These are phyloP conservation scores for Artemia franciscana DNA, from an alignment of 1,140 invertebrate species.

Conservation along the genomic window DNA sequence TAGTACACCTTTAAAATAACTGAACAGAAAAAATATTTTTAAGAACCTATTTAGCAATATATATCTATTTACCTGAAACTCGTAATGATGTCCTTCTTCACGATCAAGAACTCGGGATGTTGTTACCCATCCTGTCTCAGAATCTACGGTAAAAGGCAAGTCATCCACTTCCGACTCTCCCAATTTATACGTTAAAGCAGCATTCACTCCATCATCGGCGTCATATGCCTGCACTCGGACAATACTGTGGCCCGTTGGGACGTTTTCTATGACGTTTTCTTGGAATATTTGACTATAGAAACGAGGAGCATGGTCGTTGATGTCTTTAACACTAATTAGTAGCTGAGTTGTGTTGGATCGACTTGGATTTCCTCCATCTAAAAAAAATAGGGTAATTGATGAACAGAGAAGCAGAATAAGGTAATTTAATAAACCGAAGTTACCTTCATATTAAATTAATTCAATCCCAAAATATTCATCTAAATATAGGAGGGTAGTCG, in stretches of 20 bases:
- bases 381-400: no score
- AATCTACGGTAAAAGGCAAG: slow-evolving; percentile 56
- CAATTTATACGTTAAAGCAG: slow-evolving; percentile 53
- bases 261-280: slow-evolving; percentile 75
- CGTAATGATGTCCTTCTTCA: slow-evolving; percentile 57
- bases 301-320: slow-evolving; percentile 77
- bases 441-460: no score
- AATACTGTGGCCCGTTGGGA: slow-evolving; percentile 52
- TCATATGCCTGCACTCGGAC: slow-evolving; percentile 66
- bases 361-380: slow-evolving; percentile 66
- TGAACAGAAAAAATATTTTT: no score
- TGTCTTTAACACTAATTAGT: slow-evolving; percentile 65
- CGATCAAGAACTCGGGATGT: slow-evolving; percentile 66
- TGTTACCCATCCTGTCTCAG: slow-evolving; percentile 68
- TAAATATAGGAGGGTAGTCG: no score
- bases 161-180: slow-evolving; percentile 33
- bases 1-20: no score
- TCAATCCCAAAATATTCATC: no score
- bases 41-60: no score
- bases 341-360: slow-evolving; percentile 78
- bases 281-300: slow-evolving; percentile 82
- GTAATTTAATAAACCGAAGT: no score
- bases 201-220: slow-evolving; percentile 64
- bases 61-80: slow-evolving; percentile 40
- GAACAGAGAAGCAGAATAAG: no score